Conservation (phyloP, 2,888 invertebrate species). For the Pristionchus mayeri region DNA sequence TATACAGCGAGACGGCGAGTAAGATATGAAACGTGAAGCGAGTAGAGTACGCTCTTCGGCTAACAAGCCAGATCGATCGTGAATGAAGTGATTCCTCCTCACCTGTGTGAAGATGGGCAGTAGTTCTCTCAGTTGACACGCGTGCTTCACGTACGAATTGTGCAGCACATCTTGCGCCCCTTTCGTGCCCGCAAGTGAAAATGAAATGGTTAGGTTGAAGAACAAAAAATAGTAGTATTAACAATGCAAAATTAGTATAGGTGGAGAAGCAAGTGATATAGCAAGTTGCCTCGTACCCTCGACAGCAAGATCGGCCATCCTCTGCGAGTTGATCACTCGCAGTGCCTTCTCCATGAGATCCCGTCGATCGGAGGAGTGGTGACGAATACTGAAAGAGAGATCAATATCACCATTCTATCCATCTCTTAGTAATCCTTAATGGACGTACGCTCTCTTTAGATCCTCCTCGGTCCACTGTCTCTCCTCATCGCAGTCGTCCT, state of each 20-base stretch:
- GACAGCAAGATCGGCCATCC: not conserved
- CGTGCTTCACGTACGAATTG: not conserved
- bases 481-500: not conserved
- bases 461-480: conserved; percentile 2
- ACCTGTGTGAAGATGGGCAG: conserved; percentile 35
- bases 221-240: not conserved
- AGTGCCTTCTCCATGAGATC: not conserved
- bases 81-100: too few species aligned
- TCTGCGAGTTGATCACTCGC: not conserved
- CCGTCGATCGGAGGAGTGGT: not conserved
- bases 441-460: conserved; percentile 8
- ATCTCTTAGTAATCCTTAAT: not conserved
- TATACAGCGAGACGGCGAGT: too few species aligned
- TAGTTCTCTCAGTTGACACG: not conserved
- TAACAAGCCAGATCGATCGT: too few species aligned
- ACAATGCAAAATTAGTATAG: too few species aligned
- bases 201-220: not conserved
- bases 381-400: not conserved
- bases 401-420: not conserved
- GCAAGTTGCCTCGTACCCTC: too few species aligned
- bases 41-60: not conserved
- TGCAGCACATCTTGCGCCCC: conserved; percentile 42
- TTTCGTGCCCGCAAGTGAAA: not conserved
- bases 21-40: not conserved
- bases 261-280: too few species aligned